Evolutionary conservation across 2,797 vertebrate species (phyloP).

Genomic region (Rhinophrynus dorsalis): DNA sequence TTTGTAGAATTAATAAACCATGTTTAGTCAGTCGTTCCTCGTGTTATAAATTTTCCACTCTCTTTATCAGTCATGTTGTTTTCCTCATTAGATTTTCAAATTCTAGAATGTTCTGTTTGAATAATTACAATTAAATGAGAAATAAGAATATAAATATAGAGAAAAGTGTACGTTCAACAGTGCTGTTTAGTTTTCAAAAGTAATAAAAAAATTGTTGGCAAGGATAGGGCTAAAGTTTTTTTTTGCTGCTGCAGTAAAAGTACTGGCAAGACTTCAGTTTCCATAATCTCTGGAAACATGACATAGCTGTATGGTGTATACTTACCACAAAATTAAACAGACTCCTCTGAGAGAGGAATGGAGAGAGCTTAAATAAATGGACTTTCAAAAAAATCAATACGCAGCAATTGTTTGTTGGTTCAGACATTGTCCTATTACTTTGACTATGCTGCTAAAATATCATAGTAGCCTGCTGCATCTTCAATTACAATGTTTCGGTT

Average conservation of each 20-base stretch:
- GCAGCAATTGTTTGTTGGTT: conserved; percentile 48
- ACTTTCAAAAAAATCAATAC: conserved; percentile 56
- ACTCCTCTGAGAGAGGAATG: conserved; percentile 44
- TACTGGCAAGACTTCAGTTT: conserved; percentile 48
- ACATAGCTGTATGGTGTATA: conserved; percentile 43
- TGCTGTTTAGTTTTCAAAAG: too few species aligned
- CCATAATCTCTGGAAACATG: conserved; percentile 56
- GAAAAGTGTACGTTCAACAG: too few species aligned
- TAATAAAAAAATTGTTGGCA: too few species aligned
- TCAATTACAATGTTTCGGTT: conserved; percentile 27
- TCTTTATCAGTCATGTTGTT: too few species aligned
- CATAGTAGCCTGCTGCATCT: conserved; percentile 51
- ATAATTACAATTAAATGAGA: too few species aligned
- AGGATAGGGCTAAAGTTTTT: neutral
- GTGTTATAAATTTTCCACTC: too few species aligned
- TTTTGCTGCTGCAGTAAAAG: conserved; percentile 49
- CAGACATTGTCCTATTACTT: conserved; percentile 52
- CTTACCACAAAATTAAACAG: conserved; percentile 41
- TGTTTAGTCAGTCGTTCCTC: too few species aligned
- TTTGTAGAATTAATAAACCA: too few species aligned
- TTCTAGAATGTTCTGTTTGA: too few species aligned
- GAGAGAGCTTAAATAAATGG: conserved; percentile 53
- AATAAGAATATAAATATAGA: too few species aligned
- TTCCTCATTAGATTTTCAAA: too few species aligned
- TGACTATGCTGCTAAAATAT: conserved; percentile 41